Base-by-base conservation (phyloP, 2,888 invertebrate genomes). In the Lampropteryx suffumata region DNA sequence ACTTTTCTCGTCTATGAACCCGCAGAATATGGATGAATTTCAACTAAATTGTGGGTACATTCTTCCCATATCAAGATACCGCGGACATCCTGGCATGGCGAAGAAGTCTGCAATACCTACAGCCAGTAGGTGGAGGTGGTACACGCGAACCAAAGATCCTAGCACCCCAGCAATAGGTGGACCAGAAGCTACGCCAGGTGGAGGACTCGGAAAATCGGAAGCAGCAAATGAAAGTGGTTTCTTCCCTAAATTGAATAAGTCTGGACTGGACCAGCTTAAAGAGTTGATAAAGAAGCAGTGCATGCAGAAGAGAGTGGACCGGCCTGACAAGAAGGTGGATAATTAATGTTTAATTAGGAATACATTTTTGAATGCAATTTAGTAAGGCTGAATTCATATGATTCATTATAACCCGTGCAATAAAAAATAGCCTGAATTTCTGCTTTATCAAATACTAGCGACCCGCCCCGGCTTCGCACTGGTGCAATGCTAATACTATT, bases 241-340 rank as follows among this genome's bases (percentile, higher is more conserved):
- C 13, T 59, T 62, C 40, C 46, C 48, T 21, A 50, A 57, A 14
- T 13, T 53, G 3, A 61, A 59, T 24, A 46, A 50, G 26, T 37
- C 57, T 2, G 39, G 40, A 13, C 12, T 57, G 12, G 43, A 60
- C 5, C 48, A 55, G 21, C 32, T 62, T 10, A 59, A 57, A 24
- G 45, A 52, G 12, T 3, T 43, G 39, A n/a, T 57, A 13, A 50
- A 30, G 21, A 41, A 55, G 0, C 50, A 52, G 32, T 1, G 24
- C 2, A 37, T 43, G 30, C 24, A 26, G n/a, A 37, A 7, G 3
- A 26, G 27, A 17, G 13, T 7, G 1, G 37, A 28, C 5, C n/a
- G n/a, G 13, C 34, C 6, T 4, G 35, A 5, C 11, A 48, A 34
- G 17, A 33, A 27, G 10, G n/a, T n/a, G n/a, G 27, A 30, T 4